Evolutionary conservation across 2,113 vertebrate genomes (phyloP), one percentile per base, ranked within the genome.

Genomic region (Trogon surrucura): DNA sequence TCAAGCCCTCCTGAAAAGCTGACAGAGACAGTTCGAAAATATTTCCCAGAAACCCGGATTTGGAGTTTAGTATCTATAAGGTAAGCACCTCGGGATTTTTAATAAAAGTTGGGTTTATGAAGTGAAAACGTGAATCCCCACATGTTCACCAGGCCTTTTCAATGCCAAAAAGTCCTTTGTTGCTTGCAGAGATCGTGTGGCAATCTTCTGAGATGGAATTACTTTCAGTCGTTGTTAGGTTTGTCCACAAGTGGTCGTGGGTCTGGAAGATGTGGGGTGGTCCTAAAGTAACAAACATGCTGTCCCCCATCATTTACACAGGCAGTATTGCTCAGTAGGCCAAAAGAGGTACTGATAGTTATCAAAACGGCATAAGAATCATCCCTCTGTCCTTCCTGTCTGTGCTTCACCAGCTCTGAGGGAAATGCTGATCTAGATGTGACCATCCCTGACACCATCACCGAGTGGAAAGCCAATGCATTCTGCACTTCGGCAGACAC

Each of bases 381-480:
- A 86, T n/a, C 26, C 5, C 9, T 62, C 18, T 89, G 16, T 85
- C 61, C 50, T 85, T 83, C 13, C 6, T 80, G 15, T 64, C 9
- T 66, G 56, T 16, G 3, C 53, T 4, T 61, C 23, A 64, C 19
- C 94, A 99, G 99, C 53, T 91, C 95, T 2, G 94, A 98, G 20
- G 99, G 99, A 50, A 95, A 61, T 18, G 96, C 96, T 61, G 94
- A 98, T 6, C 30, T 99, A 13, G 81, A 72, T 26, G 71, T 98
- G 50, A 98, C 93, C 4, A 97, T 98, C 78, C 99, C 99, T 5
- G 99, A 99, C 94, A 98, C 99, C 96, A 99, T 99, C 97, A 99
- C 99, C 0, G 98, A 98, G 38, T 99, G 99, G 99, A 98, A 99
- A 96, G 98, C 98, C 1, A 98, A 97, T 19, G 97, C 97, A 7